Evolutionary conservation across 1,140 invertebrate genomes (phyloP).

Genomic region (Bombyx mandarina): DNA sequence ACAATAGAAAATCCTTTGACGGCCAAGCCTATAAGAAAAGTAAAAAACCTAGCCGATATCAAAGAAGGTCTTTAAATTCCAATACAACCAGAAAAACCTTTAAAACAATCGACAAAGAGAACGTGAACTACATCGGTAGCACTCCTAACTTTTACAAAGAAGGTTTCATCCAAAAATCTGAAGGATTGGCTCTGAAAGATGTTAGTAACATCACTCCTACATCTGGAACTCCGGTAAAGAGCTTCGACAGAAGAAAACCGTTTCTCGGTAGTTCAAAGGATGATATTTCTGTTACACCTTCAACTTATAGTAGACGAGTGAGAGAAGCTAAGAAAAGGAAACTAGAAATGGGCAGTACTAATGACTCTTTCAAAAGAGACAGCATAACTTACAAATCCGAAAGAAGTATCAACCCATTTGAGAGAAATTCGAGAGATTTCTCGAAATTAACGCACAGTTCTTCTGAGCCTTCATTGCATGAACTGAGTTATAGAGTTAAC

Average conservation of each 20-base stretch:
- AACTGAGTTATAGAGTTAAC: slow-evolving; percentile 48
- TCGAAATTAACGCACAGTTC: slow-evolving; percentile 43
- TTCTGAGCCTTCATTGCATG: slow-evolving; percentile 53
- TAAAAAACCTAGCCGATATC: slow-evolving; percentile 61
- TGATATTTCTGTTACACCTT: slow-evolving; percentile 46
- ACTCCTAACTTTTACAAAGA: slow-evolving; percentile 61
- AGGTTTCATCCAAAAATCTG: slow-evolving; percentile 51
- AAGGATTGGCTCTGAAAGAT: slow-evolving; percentile 52
- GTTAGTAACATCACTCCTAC: slow-evolving; percentile 63
- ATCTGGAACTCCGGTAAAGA: slow-evolving; percentile 38
- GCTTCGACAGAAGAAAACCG: slow-evolving; percentile 39
- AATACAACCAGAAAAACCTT: slow-evolving; percentile 38
- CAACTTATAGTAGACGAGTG: slow-evolving; percentile 58
- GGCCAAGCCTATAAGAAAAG: slow-evolving; percentile 53
- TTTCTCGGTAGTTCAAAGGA: slow-evolving; percentile 41
- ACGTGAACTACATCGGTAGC: slow-evolving; percentile 53
- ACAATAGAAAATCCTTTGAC: slow-evolving; percentile 49
- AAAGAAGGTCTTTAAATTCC: slow-evolving; percentile 53
- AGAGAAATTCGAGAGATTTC: slow-evolving; percentile 31
- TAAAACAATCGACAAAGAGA: slow-evolving; percentile 55
- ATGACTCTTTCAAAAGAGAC: slow-evolving; percentile 46
- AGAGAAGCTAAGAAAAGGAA: slow-evolving; percentile 63
- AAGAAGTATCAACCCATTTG: slow-evolving; percentile 39
- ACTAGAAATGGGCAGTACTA: slow-evolving; percentile 50
- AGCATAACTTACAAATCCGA: slow-evolving; percentile 53